Base-by-base conservation (phyloP, 35 echinoderm and acorn worm species). In the Stichopus chloronotus region DNA sequence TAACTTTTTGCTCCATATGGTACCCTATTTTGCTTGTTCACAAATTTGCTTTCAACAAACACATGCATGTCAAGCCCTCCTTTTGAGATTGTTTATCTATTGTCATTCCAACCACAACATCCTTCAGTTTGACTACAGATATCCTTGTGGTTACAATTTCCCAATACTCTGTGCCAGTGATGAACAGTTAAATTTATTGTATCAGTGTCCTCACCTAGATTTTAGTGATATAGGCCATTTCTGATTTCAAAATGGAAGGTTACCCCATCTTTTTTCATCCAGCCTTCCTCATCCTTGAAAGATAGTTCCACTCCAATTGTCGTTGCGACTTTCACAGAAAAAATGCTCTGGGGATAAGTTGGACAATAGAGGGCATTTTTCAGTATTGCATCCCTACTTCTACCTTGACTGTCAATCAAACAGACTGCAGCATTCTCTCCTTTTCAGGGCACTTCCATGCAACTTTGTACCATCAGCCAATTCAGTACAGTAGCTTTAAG, bases 1-100 rank as follows among this genome's bases (percentile, higher is more conserved):
- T 16, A 61, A 20, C 11, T 85, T 83, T 78, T 79, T 58, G 23
- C 84, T 61, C 55, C 13, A 56, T 91, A 77, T 3, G 93, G 81
- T 17, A 0, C 78, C 59, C 81, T 83, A 72, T 91, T 91, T 86
- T 57, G n/a, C 4, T 0, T 60, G n/a, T 94, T 91, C 16, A 68
- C 53, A 69, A 94, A 84, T 85, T 94, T 94, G 13, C 93, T 88
- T 54, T 91, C 58, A 17, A 77, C 76, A 59, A 78, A 94, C 13
- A 58, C 59, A 76, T 86, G 87, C 88, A 94, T 59, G 7, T 23
- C 53, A 92, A 59, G 8, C 53, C 22, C 19, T 25, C 23, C 19
- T 55, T 68, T 19, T 91, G 58, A 11, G 87, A 71, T 83, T 83
- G 79, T 55, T 63, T 63, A 21, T 85, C 59, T 3, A 92, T 83